Percentiles rank a stretch among this genome's conserved stretches.
Evolutionary conservation across 1,140 invertebrate genomes (phyloP).

Genomic region (Pseudomyrmex dendroicus): DNA sequence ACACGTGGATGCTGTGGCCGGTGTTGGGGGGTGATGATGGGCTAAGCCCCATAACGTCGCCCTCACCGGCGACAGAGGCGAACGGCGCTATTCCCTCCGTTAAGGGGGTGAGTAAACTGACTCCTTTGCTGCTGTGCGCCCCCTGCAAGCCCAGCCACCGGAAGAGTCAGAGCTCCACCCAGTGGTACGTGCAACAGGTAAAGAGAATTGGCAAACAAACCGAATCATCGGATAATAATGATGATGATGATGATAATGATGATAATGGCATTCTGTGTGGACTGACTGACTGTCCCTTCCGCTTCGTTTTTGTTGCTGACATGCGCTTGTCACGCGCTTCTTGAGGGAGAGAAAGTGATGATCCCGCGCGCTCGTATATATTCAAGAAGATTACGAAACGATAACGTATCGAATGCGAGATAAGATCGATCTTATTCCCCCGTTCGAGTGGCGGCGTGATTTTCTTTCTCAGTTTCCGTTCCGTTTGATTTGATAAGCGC

Average conservation of each 20-base stretch:
- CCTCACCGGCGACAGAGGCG: constrained; percentile 62
- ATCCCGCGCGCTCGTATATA: neutral
- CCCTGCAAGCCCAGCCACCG: constrained; percentile 80
- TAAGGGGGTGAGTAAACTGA: constrained; percentile 80
- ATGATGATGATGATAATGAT: constrained; percentile 28
- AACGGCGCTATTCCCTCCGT: constrained; percentile 27
- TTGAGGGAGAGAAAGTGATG: neutral
- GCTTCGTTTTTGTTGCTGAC: constrained; percentile 16
- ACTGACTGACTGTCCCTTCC: neutral
- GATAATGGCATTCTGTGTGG: neutral
- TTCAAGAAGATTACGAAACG: neutral
- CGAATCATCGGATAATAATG: constrained; percentile 2
- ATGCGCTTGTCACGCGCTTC: neutral
- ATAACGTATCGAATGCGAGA: constrained; percentile 46
- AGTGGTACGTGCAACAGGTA: constrained; percentile 85
- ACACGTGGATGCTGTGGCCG: constrained; percentile 84
- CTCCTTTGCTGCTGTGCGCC: constrained; percentile 81
- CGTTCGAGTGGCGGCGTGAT: neutral
- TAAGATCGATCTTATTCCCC: neutral
- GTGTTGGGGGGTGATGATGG: constrained; percentile 83
- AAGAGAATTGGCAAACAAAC: constrained; percentile 61
- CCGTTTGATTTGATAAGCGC: neutral
- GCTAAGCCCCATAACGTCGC: constrained; percentile 81
- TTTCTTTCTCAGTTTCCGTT: neutral
- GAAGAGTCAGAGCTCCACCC: constrained; percentile 81